Percentiles rank a stretch among this genome's conserved stretches.
phyloP scores from a whole-genome alignment of 2,888 invertebrate species.

The Thera britannica region DNA sequence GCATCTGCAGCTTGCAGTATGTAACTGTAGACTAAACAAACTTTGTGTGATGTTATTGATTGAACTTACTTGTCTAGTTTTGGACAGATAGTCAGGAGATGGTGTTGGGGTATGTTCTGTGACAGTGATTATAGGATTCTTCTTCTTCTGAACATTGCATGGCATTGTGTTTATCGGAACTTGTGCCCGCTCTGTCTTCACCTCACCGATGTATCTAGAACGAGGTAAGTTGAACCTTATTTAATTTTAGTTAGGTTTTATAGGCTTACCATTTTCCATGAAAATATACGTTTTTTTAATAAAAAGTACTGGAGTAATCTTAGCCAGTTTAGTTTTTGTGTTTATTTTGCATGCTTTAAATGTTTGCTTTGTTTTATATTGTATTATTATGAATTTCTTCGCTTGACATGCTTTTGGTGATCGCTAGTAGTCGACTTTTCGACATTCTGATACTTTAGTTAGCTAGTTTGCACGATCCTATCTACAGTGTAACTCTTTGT shows the following conservation, averaged over 20 bases:
- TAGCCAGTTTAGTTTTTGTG: constrained; percentile 15
- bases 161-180: constrained; percentile 82
- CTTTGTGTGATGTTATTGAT: background rate
- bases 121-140: constrained; percentile 98
- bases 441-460: constrained; percentile 17
- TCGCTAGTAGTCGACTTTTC: constrained; percentile 13
- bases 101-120: constrained; percentile 98
- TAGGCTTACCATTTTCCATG: constrained; percentile 1
- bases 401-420: constrained; percentile 41
- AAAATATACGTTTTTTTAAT: background rate
- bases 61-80: constrained; percentile 84
- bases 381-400: constrained; percentile 15
- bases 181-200: constrained; percentile 86
- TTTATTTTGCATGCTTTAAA: constrained; percentile 35
- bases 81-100: constrained; percentile 92
- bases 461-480: constrained; percentile 9
- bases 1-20: background rate
- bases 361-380: constrained; percentile 4
- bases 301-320: background rate
- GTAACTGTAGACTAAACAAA: background rate
- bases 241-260: background rate
- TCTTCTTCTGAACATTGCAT: constrained; percentile 85
- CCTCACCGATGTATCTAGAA: constrained; percentile 89
- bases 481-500: constrained; percentile 27
- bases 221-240: background rate